phyloP scores from a whole-genome alignment of 2,113 vertebrate species.

The Gobiocypris rarus region DNA sequence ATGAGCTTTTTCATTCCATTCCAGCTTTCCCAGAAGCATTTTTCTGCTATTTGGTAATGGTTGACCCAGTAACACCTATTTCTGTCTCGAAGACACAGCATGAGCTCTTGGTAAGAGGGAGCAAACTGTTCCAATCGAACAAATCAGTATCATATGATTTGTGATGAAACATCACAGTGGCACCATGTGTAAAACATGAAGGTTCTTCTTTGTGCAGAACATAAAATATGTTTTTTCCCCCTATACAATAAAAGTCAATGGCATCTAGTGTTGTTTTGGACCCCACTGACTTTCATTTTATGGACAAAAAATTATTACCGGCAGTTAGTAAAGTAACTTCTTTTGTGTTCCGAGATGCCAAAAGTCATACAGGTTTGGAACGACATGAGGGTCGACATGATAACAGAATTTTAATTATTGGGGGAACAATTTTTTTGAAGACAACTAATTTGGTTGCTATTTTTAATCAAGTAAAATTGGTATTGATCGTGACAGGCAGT shows the following conservation, averaged over 20 bases:
- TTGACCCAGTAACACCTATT: constrained; percentile 15
- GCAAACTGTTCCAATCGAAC: background rate
- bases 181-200: background rate
- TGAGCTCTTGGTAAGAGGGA: constrained; percentile 9
- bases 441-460: background rate
- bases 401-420: background rate
- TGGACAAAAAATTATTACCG: no score
- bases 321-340: background rate
- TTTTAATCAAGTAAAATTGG: background rate
- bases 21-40: constrained; percentile 6
- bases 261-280: background rate
- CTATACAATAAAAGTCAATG: background rate
- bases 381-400: background rate
- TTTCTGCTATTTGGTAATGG: constrained; percentile 2
- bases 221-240: no score
- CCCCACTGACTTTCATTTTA: background rate
- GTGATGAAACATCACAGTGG: background rate
- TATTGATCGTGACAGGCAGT: background rate
- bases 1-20: background rate
- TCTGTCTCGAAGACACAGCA: constrained; percentile 7
- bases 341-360: background rate
- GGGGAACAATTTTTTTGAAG: background rate
- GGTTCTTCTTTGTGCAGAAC: background rate
- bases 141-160: background rate
- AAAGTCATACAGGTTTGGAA: background rate